Conservation (phyloP, 2,113 vertebrate genomes). For the Halcyon malimbica region DNA sequence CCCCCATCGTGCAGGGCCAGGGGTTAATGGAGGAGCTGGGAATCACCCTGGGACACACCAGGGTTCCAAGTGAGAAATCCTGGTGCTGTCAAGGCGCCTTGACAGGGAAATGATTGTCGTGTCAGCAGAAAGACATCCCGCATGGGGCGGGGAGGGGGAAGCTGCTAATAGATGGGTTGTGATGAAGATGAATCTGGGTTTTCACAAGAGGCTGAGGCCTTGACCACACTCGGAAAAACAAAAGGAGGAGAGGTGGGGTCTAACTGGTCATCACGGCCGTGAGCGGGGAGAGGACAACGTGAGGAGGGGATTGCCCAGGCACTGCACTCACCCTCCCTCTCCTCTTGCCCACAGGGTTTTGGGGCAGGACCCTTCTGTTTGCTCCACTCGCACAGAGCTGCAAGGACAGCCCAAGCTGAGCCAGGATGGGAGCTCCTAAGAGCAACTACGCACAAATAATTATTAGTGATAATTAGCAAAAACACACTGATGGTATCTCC, state of each 20-base stretch:
- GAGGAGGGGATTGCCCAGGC: background rate
- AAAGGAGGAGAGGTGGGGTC: background rate
- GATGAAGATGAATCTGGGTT: background rate
- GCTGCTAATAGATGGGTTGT: background rate
- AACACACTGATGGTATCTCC: background rate
- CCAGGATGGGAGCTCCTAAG: background rate
- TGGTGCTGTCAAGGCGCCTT: background rate
- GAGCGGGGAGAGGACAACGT: background rate
- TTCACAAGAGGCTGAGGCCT: background rate
- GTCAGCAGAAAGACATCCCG: slow-evolving; percentile 18
- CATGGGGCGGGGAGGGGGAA: background rate
- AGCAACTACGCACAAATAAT: background rate
- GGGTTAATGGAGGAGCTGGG: slow-evolving; percentile 22
- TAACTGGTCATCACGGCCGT: background rate
- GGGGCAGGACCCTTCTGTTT: background rate
- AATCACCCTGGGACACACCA: slow-evolving; percentile 1
- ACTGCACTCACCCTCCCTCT: background rate
- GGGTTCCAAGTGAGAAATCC: slow-evolving; percentile 11
- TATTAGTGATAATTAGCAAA: slow-evolving; percentile 35
- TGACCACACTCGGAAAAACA: rapidly evolving
- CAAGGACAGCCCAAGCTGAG: background rate
- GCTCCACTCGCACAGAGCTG: background rate
- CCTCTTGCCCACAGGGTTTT: background rate
- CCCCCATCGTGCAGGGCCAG: background rate
- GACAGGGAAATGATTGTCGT: background rate